A percentile compares a stretch with the other conserved stretches of the same genome.
Evolutionary conservation across 1,140 invertebrate species (phyloP).

Genomic region (Amyelois transitella): DNA sequence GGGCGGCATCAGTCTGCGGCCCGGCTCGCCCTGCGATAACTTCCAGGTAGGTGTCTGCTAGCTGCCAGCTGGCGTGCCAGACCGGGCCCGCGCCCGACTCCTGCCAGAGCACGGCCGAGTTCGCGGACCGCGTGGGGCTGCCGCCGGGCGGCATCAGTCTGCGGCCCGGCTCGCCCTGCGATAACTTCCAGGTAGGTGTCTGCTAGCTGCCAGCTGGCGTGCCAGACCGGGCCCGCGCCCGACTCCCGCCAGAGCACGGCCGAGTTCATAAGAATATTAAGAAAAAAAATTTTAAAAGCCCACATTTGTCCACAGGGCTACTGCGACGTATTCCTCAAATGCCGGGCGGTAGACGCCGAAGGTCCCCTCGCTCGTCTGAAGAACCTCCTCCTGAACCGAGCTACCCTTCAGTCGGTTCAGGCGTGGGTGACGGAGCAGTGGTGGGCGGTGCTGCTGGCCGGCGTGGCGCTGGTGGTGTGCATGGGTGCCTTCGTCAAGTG

Average conservation of each 20-base stretch:
- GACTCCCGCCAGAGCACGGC: conserved; percentile 90
- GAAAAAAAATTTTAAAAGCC: too few relatives aligned
- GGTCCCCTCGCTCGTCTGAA: conserved; percentile 97
- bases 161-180: conserved; percentile 95
- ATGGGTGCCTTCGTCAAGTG: conserved; percentile 99
- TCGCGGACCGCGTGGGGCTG: conserved; percentile 83
- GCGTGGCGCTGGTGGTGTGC: conserved; percentile 92
- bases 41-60: conserved; percentile 94
- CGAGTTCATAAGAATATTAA: too few relatives aligned
- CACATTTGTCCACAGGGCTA: conserved; percentile 84
- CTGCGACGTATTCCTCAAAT: conserved; percentile 99
- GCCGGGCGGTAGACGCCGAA: conserved; percentile 97
- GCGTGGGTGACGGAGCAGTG: conserved; percentile 96
- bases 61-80: conserved; percentile 98
- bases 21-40: conserved; percentile 98
- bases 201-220: conserved; percentile 98
- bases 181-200: conserved; percentile 94
- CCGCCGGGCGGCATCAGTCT: conserved; percentile 91
- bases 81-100: conserved; percentile 83
- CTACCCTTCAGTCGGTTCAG: conserved; percentile 89
- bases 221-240: conserved; percentile 87
- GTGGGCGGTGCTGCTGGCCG: conserved; percentile 96
- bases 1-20: conserved; percentile 91
- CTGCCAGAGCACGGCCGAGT: conserved; percentile 92
- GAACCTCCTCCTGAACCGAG: conserved; percentile 95